Evolutionary conservation across 2,888 invertebrate genomes (phyloP).

Genomic region (Oligia strigilis): DNA sequence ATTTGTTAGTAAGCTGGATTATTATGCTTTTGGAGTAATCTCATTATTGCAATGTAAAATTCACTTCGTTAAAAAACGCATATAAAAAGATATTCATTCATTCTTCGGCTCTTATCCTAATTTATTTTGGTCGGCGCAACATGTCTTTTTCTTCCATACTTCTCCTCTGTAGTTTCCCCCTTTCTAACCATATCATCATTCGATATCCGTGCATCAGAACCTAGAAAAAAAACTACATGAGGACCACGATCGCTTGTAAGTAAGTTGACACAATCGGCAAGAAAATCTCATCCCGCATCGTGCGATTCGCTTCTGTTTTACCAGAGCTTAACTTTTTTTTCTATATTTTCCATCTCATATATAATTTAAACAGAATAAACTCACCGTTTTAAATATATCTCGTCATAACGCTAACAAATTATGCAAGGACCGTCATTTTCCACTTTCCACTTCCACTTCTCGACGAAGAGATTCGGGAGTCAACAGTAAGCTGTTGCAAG

Average conservation of each 20-base stretch:
- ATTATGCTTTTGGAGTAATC: neutral
- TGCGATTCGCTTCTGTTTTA: neutral
- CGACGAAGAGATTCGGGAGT: conserved; percentile 11
- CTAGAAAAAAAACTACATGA: no score
- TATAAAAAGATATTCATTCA: neutral
- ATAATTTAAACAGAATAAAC: conserved; percentile 21
- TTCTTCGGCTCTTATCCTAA: neutral
- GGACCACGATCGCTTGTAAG: no score
- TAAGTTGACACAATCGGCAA: no score
- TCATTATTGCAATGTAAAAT: neutral
- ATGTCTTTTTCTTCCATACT: neutral
- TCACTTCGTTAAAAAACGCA: neutral
- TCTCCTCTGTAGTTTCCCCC: neutral
- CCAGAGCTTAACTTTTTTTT: neutral
- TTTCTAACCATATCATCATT: neutral
- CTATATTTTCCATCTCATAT: neutral
- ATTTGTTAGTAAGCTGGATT: neutral
- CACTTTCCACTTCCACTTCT: conserved; percentile 2
- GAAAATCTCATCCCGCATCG: no score
- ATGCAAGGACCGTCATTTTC: conserved; percentile 32
- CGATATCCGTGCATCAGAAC: neutral
- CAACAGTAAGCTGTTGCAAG: conserved; percentile 34
- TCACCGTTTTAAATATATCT: neutral
- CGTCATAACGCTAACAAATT: conserved; percentile 30
- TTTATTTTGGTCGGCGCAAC: neutral